Conservation (phyloP, 2,888 invertebrate genomes). For the Hirtodrosophila duncani region DNA sequence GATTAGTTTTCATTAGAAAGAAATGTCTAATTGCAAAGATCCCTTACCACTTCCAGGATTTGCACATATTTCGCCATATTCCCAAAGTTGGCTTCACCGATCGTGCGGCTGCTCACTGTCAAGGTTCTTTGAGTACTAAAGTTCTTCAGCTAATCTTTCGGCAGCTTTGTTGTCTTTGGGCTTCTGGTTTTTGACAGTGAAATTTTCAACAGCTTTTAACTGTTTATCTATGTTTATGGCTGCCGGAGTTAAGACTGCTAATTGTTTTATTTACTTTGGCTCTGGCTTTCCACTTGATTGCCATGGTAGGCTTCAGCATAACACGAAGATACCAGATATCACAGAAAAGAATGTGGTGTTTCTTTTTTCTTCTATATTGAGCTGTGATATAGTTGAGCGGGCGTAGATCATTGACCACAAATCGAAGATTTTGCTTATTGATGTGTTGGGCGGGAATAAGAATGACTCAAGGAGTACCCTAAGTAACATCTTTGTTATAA, state of each 20-base stretch:
- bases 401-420: constrained; percentile 11
- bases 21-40: neutral
- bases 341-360: neutral
- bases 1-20: no score
- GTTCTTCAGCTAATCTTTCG: constrained; percentile 12
- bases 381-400: constrained; percentile 1
- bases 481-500: no score
- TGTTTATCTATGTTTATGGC: constrained; percentile 42
- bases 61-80: constrained; percentile 16
- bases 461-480: no score
- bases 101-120: constrained; percentile 37
- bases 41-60: constrained; percentile 18
- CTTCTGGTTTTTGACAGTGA: constrained; percentile 20
- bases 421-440: neutral
- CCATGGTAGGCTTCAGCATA: constrained; percentile 26
- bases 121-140: constrained; percentile 52
- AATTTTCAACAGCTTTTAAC: constrained; percentile 21
- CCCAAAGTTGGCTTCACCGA: constrained; percentile 1
- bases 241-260: constrained; percentile 41
- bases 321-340: constrained; percentile 7
- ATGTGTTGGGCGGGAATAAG: neutral
- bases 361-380: neutral
- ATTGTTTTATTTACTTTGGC: constrained; percentile 52
- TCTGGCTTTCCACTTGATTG: constrained; percentile 54
- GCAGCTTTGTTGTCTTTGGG: constrained; percentile 8